A percentile compares a stretch with the other conserved stretches of the same genome.
These are phyloP conservation scores for Galaxea fascicularis DNA, from an alignment of 92 coral and sea anemone genomes.

Conservation along the genomic window DNA sequence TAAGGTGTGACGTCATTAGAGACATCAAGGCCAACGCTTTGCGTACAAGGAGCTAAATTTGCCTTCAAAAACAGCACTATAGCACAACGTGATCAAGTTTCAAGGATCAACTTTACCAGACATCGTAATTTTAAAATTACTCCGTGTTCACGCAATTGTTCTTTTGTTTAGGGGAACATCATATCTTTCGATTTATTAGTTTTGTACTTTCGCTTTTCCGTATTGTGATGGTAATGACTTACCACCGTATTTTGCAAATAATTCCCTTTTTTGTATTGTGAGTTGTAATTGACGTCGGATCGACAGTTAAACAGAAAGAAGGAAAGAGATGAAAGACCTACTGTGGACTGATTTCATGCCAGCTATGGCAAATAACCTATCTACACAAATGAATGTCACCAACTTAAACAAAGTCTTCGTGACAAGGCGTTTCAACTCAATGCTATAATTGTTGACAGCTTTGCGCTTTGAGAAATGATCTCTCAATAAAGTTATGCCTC, in stretches of 20 bases:
- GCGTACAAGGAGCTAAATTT: neutral
- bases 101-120: neutral
- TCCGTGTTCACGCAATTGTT: neutral
- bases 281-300: neutral
- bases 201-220: neutral
- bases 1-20: no score
- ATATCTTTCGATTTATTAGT: neutral
- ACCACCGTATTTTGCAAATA: neutral
- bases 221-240: neutral
- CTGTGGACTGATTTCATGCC: neutral
- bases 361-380: neutral
- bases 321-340: neutral
- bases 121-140: neutral
- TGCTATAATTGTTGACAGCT: neutral
- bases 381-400: neutral
- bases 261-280: neutral
- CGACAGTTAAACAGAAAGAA: neutral
- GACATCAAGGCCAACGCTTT: neutral
- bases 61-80: neutral
- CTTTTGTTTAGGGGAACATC: neutral
- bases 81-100: neutral
- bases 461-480: neutral
- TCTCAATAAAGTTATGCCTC: neutral
- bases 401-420: neutral
- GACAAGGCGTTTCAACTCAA: neutral